Percentiles rank a stretch among this genome's conserved stretches.
phyloP scores from a whole-genome alignment of 2,113 vertebrate genomes.

The Malurus alboscapulatus region DNA sequence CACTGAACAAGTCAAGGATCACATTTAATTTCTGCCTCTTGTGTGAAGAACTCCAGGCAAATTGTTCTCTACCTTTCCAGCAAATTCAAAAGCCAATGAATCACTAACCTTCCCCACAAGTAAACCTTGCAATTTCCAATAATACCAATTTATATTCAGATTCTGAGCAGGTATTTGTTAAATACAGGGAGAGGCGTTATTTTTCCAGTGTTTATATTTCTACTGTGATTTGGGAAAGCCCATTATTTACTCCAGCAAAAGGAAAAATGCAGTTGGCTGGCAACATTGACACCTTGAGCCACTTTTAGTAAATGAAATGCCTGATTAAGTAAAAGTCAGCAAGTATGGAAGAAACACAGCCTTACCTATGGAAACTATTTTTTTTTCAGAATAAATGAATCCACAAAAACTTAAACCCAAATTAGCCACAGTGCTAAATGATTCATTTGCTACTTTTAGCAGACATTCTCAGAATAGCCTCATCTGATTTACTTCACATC shows the following conservation, averaged over 20 bases:
- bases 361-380: background rate
- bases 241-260: background rate
- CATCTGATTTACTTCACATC: background rate
- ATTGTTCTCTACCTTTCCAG: background rate
- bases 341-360: background rate
- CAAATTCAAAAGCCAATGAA: background rate
- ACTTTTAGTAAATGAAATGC: background rate
- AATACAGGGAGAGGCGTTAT: background rate
- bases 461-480: background rate
- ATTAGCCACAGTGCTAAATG: background rate
- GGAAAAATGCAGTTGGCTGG: background rate
- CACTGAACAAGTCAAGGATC: background rate
- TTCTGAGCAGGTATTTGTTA: slow-evolving; percentile 14
- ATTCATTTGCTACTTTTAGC: background rate
- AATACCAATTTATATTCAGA: background rate
- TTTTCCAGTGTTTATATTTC: background rate
- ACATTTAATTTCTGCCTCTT: background rate
- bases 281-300: background rate
- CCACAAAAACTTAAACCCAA: background rate
- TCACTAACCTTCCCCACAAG: background rate
- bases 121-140: slow-evolving; percentile 7
- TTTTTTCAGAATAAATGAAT: background rate
- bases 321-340: background rate
- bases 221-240: background rate
- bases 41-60: background rate